Percentiles rank a stretch among this genome's conserved stretches.
Conservation (phyloP, 2,888 invertebrate species). For the Aproaerema taeniolella region DNA sequence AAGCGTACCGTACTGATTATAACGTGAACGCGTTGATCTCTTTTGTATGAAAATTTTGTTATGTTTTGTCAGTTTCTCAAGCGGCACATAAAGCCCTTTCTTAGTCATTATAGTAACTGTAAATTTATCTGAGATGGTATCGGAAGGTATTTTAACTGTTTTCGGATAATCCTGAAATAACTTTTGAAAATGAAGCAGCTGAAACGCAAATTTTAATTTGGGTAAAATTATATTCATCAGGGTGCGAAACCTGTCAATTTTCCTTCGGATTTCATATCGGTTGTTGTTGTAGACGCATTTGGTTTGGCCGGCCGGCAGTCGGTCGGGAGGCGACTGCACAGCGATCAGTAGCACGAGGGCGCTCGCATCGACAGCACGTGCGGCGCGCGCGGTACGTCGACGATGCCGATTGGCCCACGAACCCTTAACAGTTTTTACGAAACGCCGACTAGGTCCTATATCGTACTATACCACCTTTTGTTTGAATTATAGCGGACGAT, state of each 20-base stretch:
- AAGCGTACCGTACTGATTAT: no score
- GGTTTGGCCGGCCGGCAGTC: constrained; percentile 8
- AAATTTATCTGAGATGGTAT: no score
- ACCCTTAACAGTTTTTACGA: constrained; percentile 46
- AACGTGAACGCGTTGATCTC: constrained; percentile 71
- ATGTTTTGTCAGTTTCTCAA: constrained; percentile 17
- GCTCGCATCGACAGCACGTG: constrained; percentile 49
- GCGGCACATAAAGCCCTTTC: neutral
- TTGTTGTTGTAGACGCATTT: constrained; percentile 12
- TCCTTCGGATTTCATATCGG: constrained; percentile 26
- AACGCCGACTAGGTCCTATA: constrained; percentile 47
- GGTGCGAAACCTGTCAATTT: constrained; percentile 31
- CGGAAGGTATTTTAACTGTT: no score
- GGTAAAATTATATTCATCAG: no score
- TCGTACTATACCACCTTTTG: constrained; percentile 39
- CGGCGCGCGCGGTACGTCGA: constrained; percentile 32
- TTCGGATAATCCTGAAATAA: no score
- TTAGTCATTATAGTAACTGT: constrained; percentile 7
- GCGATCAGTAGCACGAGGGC: constrained; percentile 62
- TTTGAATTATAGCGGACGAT: constrained; percentile 19
- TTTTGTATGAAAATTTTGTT: constrained; percentile 40
- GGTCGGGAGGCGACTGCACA: constrained; percentile 16
- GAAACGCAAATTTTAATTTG: no score
- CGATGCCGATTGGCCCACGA: constrained; percentile 41
- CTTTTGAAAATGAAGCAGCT: no score